phyloP scores from a whole-genome alignment of 2,888 invertebrate genomes.

The Tanypteryx hageni region DNA sequence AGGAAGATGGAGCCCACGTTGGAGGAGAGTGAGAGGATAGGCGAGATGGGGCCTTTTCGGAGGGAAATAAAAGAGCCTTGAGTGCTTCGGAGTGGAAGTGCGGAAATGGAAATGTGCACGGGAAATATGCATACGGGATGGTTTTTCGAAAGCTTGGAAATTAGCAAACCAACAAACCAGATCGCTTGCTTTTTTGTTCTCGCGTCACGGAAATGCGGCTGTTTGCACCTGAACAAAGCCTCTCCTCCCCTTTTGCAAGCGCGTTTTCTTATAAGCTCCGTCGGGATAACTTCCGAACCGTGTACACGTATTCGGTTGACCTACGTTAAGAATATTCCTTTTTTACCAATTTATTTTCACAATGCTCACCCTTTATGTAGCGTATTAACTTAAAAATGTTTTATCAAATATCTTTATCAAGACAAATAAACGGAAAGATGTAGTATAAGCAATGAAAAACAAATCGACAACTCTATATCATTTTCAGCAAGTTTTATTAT shows the following conservation, averaged over 20 bases:
- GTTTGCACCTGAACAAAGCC: not conserved
- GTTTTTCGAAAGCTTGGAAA: not conserved
- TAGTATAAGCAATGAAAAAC: not conserved
- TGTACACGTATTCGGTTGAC: not conserved
- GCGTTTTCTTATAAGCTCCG: not conserved
- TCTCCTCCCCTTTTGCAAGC: not conserved
- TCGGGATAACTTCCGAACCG: not conserved
- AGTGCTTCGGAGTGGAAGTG: conserved; percentile 5
- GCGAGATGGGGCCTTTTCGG: not conserved
- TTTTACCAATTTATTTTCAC: not conserved
- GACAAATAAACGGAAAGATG: not conserved
- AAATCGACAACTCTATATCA: not conserved
- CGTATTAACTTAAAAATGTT: not conserved
- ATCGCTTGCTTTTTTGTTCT: no score
- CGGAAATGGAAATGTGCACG: not conserved
- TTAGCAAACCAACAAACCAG: not conserved
- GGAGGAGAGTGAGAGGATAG: not conserved
- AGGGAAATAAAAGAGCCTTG: not conserved
- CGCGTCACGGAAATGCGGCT: not conserved
- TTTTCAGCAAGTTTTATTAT: not conserved
- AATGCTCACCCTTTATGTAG: not conserved
- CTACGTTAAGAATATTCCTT: not conserved
- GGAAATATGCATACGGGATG: conserved; percentile 15
- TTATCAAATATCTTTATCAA: not conserved
- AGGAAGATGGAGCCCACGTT: no score